Conservation (phyloP, 2,113 vertebrate species). For the Chiloscyllium plagiosum region DNA sequence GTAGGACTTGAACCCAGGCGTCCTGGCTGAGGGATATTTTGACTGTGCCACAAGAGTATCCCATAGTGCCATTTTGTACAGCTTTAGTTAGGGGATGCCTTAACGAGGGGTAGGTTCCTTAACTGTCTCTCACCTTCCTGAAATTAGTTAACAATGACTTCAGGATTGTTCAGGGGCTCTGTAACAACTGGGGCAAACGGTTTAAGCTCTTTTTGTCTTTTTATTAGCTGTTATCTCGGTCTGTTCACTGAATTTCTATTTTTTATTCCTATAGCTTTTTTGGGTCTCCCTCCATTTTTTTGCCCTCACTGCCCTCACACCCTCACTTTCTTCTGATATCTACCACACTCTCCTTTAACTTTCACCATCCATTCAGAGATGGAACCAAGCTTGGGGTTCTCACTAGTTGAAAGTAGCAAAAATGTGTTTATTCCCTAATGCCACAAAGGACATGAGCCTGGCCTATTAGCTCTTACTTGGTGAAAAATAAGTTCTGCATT, state of each 20-base stretch:
- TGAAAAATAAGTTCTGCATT: not conserved
- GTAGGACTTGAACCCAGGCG: too few species aligned
- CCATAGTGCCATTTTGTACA: not conserved
- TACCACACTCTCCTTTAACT: not conserved
- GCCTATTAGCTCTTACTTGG: not conserved
- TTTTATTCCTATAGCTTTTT: not conserved
- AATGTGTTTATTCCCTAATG: not conserved
- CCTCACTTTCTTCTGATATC: not conserved
- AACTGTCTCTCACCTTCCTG: not conserved
- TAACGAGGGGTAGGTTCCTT: not conserved
- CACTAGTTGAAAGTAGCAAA: not conserved
- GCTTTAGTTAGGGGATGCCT: not conserved
- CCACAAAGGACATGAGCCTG: not conserved
- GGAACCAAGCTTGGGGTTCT: not conserved
- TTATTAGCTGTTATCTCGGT: not conserved
- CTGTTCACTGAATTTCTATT: not conserved
- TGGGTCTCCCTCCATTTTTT: not conserved
- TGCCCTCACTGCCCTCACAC: not conserved
- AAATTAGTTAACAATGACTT: not conserved
- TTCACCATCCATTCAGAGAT: not conserved
- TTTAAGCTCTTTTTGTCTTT: not conserved
- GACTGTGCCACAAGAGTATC: too few species aligned
- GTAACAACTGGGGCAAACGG: not conserved
- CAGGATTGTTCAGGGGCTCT: not conserved
- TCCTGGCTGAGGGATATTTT: too few species aligned